A percentile compares a stretch with the other conserved stretches of the same genome.
Conservation (phyloP, 2,797 vertebrate genomes). For the Chloroceryle inda region DNA sequence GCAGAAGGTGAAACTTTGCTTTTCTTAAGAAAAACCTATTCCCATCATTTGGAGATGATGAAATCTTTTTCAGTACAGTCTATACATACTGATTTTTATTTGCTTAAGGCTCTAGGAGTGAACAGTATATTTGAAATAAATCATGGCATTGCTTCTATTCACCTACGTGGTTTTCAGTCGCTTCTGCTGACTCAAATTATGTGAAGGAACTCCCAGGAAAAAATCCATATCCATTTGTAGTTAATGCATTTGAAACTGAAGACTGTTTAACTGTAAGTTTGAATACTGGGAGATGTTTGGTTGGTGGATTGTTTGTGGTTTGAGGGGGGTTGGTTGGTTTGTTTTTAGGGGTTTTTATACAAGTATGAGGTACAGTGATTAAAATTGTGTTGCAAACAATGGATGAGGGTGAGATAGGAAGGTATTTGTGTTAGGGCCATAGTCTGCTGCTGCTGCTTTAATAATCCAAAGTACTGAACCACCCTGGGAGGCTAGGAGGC, state of each 20-base stretch:
- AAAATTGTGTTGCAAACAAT: neutral
- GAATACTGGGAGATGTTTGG: neutral
- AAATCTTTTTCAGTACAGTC: neutral
- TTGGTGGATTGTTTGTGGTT: neutral
- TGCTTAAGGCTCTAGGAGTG: slow-evolving; percentile 26
- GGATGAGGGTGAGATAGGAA: neutral
- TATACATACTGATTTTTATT: neutral
- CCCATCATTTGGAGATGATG: slow-evolving; percentile 25
- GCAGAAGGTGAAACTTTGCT: neutral
- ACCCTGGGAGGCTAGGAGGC: neutral
- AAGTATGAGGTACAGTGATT: neutral
- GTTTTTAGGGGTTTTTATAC: neutral
- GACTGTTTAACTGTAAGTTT: neutral
- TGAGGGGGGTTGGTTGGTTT: neutral
- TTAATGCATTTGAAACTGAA: neutral
- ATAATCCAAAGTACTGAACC: neutral
- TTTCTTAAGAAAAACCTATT: neutral
- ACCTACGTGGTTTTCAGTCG: neutral
- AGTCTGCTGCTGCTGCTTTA: neutral
- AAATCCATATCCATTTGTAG: neutral
- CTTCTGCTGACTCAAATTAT: neutral
- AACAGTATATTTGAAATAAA: neutral
- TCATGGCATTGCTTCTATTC: neutral
- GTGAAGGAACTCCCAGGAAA: neutral
- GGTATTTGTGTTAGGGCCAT: neutral